phyloP scores from a whole-genome alignment of 2,888 invertebrate genomes.

The Ophioninae sp. region DNA sequence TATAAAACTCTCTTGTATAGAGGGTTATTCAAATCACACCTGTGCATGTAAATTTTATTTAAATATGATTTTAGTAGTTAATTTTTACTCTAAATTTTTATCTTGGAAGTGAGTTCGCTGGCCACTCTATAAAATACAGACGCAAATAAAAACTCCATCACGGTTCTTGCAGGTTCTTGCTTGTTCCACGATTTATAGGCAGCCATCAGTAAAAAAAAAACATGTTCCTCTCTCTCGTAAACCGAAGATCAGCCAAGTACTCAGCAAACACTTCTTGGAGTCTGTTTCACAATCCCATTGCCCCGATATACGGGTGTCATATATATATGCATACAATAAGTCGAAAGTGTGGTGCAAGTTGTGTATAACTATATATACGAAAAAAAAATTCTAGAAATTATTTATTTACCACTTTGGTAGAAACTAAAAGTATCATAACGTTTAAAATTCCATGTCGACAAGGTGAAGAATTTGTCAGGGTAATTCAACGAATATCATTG shows the following conservation, averaged over 20 bases:
- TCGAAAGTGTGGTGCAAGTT: no score
- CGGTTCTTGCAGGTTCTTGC: slow-evolving; percentile 30
- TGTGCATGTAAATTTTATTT: no score
- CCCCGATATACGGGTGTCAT: background rate
- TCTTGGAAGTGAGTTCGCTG: no score
- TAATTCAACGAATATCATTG: background rate
- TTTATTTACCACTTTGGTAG: background rate
- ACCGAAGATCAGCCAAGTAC: slow-evolving; percentile 70
- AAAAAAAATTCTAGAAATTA: background rate
- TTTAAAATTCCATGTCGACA: background rate
- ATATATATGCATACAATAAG: background rate
- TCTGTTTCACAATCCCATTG: slow-evolving; percentile 69
- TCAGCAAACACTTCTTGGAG: slow-evolving; percentile 71
- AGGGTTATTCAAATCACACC: no score
- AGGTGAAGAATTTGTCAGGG: background rate
- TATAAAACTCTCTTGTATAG: no score
- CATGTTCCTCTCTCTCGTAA: slow-evolving; percentile 43
- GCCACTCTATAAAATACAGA: no score
- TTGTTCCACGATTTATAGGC: slow-evolving; percentile 40
- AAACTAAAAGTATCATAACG: background rate
- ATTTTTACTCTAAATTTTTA: no score
- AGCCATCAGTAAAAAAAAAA: slow-evolving; percentile 41
- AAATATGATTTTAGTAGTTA: no score
- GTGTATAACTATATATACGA: background rate
- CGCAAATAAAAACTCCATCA: slow-evolving; percentile 12